Base-by-base conservation (phyloP, 1,140 invertebrate species). In the Achroia grisella region DNA sequence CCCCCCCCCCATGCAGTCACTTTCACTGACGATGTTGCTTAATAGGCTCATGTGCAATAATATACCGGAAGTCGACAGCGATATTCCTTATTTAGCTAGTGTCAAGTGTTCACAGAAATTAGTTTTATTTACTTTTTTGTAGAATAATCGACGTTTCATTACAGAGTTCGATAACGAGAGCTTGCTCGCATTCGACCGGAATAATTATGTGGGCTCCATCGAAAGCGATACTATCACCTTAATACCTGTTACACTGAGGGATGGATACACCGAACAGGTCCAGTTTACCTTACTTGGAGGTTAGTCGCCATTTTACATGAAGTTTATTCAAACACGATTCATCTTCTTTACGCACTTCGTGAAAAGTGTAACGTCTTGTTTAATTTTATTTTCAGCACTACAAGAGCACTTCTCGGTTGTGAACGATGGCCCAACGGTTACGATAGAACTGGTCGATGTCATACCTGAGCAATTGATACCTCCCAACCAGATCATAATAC, bases 171-270 rank as follows among this genome's bases (percentile, higher is more conserved):
- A 34, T 15, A 12, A 39, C 1, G 6, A 15, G 2, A 31, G n/a
- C 23, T 12, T 32, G 8, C 44, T 56, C 10, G 48, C 39, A n/a
- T 56, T 56, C 30, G 53, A 56, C 10, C 28, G 28, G 12, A 31
- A 14, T 12, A 51, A 27, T 28, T 56, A 56, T 30, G 10, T 51
- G 2, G 53, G 53, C 10, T 46, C 48, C 9, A 36, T 56, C 4
- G 40, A 32, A 27, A 40, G 44, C 27, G 36, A 44, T 27, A 10
- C 11, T 5, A 27, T 36, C 0, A 37, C 10, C n/a, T 8, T 56
- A 13, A 11, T 31, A 10, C 31, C 36, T 6, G 45, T 52, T 2
- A 36, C n/a, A 10, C 39, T 52, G 5, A 40, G 9, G 3, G 39
- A 45, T 27, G 49, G 42, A 41, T 52, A 14, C 27, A 41, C 30